Percentiles rank a stretch among this genome's conserved stretches.
Evolutionary conservation across 2,888 invertebrate species (phyloP).

Genomic region (Girardia tigrina): DNA sequence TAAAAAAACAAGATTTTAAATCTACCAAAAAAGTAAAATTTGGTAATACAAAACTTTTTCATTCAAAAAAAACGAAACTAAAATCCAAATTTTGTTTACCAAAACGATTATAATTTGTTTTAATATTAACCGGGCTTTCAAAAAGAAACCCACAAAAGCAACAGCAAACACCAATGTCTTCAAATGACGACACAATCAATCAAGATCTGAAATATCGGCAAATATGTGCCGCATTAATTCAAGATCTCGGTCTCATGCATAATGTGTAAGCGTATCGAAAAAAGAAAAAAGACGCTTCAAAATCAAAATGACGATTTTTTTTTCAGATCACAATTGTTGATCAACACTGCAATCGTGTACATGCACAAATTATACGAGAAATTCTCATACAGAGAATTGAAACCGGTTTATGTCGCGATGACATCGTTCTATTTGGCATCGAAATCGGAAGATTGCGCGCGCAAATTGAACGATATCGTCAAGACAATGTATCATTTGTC

Average conservation of each 20-base stretch:
- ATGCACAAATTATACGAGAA: slow-evolving; percentile 36
- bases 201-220: slow-evolving; percentile 7
- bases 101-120: no score
- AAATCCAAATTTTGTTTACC: no score
- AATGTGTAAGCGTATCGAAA: background rate
- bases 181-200: background rate
- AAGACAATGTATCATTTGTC: slow-evolving; percentile 30
- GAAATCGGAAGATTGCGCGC: slow-evolving; percentile 31
- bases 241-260: slow-evolving; percentile 27
- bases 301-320: background rate
- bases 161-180: no score
- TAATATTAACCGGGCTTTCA: no score
- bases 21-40: no score
- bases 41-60: no score
- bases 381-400: slow-evolving; percentile 31
- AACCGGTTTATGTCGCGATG: slow-evolving; percentile 31
- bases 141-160: no score
- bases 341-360: slow-evolving; percentile 32
- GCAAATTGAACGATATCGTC: slow-evolving; percentile 29
- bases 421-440: slow-evolving; percentile 33
- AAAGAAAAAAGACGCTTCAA: background rate
- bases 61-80: no score
- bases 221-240: slow-evolving; percentile 28
- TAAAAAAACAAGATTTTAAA: no score
- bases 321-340: slow-evolving; percentile 34